phyloP scores from a whole-genome alignment of 1,140 invertebrate genomes.

The Polyergus mexicanus region DNA sequence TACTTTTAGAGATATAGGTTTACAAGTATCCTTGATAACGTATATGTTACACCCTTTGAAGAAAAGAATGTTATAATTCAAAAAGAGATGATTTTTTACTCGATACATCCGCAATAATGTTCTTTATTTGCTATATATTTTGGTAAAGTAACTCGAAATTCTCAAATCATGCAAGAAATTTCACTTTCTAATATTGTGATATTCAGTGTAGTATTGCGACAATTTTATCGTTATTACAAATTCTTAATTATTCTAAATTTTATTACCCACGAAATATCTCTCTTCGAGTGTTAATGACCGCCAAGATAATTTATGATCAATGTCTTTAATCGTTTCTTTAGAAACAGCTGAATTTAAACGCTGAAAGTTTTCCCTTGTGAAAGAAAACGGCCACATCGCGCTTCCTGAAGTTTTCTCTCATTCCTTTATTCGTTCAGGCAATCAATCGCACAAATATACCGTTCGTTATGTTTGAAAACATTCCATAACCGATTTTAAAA shows the following conservation, averaged over 20 bases:
- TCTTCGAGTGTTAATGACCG: conserved; percentile 11
- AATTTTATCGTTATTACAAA: not conserved
- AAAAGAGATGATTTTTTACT: not conserved
- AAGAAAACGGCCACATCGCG: conserved; percentile 63
- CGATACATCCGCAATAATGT: not conserved
- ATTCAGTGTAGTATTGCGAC: not conserved
- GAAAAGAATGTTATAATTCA: not conserved
- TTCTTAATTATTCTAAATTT: conserved; percentile 34
- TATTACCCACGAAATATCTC: conserved; percentile 17
- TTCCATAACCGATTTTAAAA: not conserved
- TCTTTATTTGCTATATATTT: not conserved
- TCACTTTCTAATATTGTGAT: not conserved
- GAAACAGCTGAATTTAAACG: conserved; percentile 67
- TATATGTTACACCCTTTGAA: not conserved
- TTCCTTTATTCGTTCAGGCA: conserved; percentile 27
- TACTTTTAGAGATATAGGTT: not conserved
- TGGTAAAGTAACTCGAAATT: not conserved
- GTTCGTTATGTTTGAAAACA: conserved; percentile 30
- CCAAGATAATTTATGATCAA: conserved; percentile 51
- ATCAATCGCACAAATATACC: conserved; percentile 49
- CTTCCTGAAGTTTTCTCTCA: conserved; percentile 49
- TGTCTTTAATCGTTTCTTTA: conserved; percentile 70
- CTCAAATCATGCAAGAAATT: not conserved
- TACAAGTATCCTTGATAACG: not conserved
- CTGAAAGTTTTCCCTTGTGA: conserved; percentile 69